These are phyloP conservation scores for Macrosoma leucophasiata DNA, from an alignment of 2,888 invertebrate species.

Conservation along the genomic window DNA sequence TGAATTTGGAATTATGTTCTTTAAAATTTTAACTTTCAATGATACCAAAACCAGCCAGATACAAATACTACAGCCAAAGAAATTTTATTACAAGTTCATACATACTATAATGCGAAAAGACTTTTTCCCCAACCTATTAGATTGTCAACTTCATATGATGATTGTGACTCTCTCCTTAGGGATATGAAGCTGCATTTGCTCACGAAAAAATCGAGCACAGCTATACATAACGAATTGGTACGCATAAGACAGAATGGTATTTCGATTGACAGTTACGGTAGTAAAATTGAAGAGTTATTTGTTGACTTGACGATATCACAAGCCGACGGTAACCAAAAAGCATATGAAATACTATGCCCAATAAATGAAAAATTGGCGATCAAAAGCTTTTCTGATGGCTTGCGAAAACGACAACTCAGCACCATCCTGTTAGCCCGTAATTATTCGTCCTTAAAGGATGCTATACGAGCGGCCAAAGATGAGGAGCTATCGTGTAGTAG, in stretches of 20 bases:
- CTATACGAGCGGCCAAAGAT: constrained; percentile 13
- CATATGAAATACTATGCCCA: constrained; percentile 16
- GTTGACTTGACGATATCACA: constrained; percentile 25
- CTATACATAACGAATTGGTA: constrained; percentile 9
- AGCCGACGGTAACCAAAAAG: constrained; percentile 14
- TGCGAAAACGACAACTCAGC: constrained; percentile 19
- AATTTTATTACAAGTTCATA: too few relatives aligned
- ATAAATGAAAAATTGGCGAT: constrained; percentile 24
- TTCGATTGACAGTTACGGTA: constrained; percentile 12
- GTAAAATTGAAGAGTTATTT: constrained; percentile 17
- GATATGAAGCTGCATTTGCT: constrained; percentile 16
- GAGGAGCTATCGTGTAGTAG: constrained; percentile 10
- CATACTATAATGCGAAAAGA: too few relatives aligned
- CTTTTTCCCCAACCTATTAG: too few relatives aligned
- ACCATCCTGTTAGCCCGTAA: constrained; percentile 20
- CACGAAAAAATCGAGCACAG: constrained; percentile 15
- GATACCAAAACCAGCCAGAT: too few relatives aligned
- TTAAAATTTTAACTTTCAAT: too few relatives aligned
- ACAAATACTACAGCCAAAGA: too few relatives aligned
- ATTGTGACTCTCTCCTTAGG: background rate
- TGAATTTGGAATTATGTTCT: too few relatives aligned
- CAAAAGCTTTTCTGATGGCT: constrained; percentile 21
- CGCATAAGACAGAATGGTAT: constrained; percentile 6
- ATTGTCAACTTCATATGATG: too few relatives aligned
- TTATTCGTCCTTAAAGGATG: constrained; percentile 15